Evolutionary conservation across 2,888 invertebrate species (phyloP).

Genomic region (Gymnocheta viridis): DNA sequence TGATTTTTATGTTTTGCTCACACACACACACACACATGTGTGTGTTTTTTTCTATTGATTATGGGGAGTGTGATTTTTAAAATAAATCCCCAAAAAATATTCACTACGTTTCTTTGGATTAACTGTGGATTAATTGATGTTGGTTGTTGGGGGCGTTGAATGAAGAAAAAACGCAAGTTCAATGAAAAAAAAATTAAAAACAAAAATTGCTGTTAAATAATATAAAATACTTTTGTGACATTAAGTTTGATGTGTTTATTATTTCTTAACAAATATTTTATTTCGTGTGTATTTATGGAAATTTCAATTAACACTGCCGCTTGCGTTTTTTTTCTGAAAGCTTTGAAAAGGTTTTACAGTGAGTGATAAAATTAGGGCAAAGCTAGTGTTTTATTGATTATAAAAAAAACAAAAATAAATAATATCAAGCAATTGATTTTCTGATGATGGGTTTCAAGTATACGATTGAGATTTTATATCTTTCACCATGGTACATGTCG

Average conservation of each 20-base stretch:
- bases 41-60: background rate
- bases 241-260: conserved; percentile 54
- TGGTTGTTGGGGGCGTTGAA: conserved; percentile 59
- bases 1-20: conserved; percentile 45
- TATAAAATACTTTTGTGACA: conserved; percentile 41
- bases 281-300: conserved; percentile 21
- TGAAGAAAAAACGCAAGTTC: conserved; percentile 47
- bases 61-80: conserved; percentile 34
- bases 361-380: background rate
- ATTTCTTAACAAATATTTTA: conserved; percentile 22
- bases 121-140: conserved; percentile 57
- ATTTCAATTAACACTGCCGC: background rate
- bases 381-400: too few relatives aligned
- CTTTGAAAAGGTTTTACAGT: background rate
- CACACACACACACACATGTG: background rate
- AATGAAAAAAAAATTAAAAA: conserved; percentile 17
- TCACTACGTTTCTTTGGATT: background rate
- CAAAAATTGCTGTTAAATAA: conserved; percentile 24
- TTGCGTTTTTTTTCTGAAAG: background rate
- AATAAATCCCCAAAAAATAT: conserved; percentile 10
- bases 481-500: too few relatives aligned
- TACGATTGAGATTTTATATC: too few relatives aligned
- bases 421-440: too few relatives aligned
- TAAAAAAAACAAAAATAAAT: too few relatives aligned
- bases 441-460: too few relatives aligned